Base-by-base conservation (phyloP, 2,797 vertebrate genomes). In the Fistularia commersonii region DNA sequence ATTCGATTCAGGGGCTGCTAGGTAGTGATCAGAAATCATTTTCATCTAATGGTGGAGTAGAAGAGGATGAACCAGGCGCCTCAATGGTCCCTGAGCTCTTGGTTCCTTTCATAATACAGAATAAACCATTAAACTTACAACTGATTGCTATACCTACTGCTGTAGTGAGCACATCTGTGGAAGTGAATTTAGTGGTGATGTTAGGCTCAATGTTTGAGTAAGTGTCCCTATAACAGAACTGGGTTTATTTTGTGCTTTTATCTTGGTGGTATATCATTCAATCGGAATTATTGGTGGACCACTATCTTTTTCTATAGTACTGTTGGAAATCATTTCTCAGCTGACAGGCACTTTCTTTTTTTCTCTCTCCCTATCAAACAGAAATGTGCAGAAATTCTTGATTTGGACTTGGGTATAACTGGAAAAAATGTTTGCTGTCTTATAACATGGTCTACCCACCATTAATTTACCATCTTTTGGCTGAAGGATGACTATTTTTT, bases 1-100 rank as follows among this genome's bases (percentile, higher is more conserved):
- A 74, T 76, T 88, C 62, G 68, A 82, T 87, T 86, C 72, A 77
- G 68, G 56, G 47, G 68, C 69, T 64, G 64, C 63, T 75, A 39
- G 57, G 57, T 67, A 72, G 65, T 82, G 81, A 83, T 81, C 76
- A 77, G 70, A 86, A 85, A 81, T 83, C 41, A 81, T 85, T 83
- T 80, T 64, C 61, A 54, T 79, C 61, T 83, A 82, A 79, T 77
- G 66, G 66, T 37, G 45, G 35, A 56, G 54, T 46, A 39, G 54
- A 64, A 76, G 66, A 72, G 65, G 39, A 37, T 31, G 55, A 64
- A 62, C 36, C 63, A 45, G 49, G 70, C 45, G 43, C 64, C 64
- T 64, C 57, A 55, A 3, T 51, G 48, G 62, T 73, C 55, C 50
- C 58, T 54, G 10, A 7, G 48, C 45, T 65, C 51, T 53, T 52